phyloP scores from a whole-genome alignment of 2,888 invertebrate genomes.

The Erebia palarica region DNA sequence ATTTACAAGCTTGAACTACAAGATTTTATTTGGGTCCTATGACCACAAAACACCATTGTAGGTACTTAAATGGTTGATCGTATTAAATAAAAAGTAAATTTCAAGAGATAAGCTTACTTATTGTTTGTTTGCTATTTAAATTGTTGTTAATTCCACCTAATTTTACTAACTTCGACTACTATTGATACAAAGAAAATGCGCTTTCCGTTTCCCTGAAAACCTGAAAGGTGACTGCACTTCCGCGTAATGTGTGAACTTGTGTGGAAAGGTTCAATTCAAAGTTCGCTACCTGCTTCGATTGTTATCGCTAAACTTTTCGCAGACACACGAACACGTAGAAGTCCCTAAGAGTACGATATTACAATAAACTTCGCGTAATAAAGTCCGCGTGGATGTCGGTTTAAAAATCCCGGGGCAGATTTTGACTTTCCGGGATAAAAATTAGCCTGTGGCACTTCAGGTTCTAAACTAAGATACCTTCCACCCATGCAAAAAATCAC shows the following conservation, averaged over 20 bases:
- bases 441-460: no score
- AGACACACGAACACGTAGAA: slow-evolving; percentile 53
- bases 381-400: no score
- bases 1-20: neutral
- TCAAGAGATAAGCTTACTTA: neutral
- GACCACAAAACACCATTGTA: neutral
- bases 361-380: neutral
- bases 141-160: neutral
- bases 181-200: neutral
- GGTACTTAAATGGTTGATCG: neutral
- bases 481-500: no score
- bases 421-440: neutral
- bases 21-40: neutral
- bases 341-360: slow-evolving; percentile 24
- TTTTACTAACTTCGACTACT: neutral
- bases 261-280: slow-evolving; percentile 56
- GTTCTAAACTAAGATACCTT: no score
- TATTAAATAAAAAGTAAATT: neutral
- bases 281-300: slow-evolving; percentile 55
- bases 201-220: slow-evolving; percentile 41
- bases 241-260: slow-evolving; percentile 58
- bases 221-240: slow-evolving; percentile 75
- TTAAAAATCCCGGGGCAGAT: no score
- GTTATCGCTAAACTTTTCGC: slow-evolving; percentile 57
- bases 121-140: neutral